Conservation (phyloP, 2,888 invertebrate genomes). For the Plagodis pulveraria region DNA sequence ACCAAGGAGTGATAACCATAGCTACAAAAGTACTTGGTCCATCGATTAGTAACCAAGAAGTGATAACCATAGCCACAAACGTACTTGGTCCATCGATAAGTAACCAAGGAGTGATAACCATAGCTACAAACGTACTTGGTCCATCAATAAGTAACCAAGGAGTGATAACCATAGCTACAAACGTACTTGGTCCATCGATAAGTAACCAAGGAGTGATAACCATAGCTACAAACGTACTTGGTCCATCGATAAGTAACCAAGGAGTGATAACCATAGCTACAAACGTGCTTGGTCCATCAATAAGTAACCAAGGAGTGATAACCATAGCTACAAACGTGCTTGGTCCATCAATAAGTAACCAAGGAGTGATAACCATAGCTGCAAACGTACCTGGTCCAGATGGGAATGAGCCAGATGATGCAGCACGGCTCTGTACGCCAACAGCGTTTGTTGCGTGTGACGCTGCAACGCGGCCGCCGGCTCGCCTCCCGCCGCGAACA, state of each 20-base stretch:
- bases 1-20: no score
- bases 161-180: no score
- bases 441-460: slow-evolving; percentile 86
- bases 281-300: slow-evolving; percentile 84
- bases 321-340: slow-evolving; percentile 54
- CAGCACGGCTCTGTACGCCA: slow-evolving; percentile 87
- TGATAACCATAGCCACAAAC: no score
- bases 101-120: no score
- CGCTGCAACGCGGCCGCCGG: slow-evolving; percentile 61
- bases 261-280: no score
- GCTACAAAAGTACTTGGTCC: slow-evolving; percentile 76
- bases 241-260: no score
- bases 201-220: no score
- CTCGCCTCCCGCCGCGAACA: slow-evolving; percentile 71
- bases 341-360: no score
- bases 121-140: slow-evolving; percentile 72
- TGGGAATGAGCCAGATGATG: slow-evolving; percentile 88
- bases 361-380: no score
- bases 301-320: no score
- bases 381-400: slow-evolving; percentile 83
- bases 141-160: no score
- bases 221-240: slow-evolving; percentile 66
- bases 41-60: no score
- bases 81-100: slow-evolving; percentile 87
- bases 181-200: slow-evolving; percentile 86